Conservation (phyloP, 1,140 invertebrate species). For the Zophobas morio region DNA sequence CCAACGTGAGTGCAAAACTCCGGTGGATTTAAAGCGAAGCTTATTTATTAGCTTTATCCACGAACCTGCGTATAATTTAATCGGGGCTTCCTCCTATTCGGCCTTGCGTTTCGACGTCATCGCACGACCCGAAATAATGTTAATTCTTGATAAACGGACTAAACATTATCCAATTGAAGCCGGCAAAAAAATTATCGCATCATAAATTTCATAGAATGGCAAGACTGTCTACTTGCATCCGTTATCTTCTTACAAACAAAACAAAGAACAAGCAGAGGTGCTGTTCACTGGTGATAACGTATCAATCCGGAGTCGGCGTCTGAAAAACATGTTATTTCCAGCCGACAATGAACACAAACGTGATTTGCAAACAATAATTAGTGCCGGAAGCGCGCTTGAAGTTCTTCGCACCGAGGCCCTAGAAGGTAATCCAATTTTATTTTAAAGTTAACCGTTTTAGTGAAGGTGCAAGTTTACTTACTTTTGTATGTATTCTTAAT, state of each 20-base stretch:
- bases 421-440: not conserved
- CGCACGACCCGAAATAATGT: not conserved
- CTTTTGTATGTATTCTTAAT: not conserved
- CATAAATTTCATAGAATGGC: not conserved
- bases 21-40: too few species aligned
- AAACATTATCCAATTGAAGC: conserved; percentile 17
- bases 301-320: conserved; percentile 1
- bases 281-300: conserved; percentile 22
- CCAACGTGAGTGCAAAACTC: too few species aligned
- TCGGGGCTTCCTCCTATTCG: not conserved
- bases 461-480: not conserved
- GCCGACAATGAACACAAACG: conserved; percentile 18
- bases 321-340: conserved; percentile 23
- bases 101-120: not conserved
- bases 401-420: not conserved
- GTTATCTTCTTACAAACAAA: not conserved
- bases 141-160: not conserved
- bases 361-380: conserved; percentile 35
- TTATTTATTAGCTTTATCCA: too few species aligned
- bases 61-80: not conserved
- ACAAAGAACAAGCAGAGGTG: not conserved
- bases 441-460: too few species aligned
- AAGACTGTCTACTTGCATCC: not conserved
- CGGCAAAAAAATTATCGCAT: conserved; percentile 18
- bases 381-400: conserved; percentile 9